phyloP scores from a whole-genome alignment of 1,140 invertebrate genomes.

The Argopecten irradians region DNA sequence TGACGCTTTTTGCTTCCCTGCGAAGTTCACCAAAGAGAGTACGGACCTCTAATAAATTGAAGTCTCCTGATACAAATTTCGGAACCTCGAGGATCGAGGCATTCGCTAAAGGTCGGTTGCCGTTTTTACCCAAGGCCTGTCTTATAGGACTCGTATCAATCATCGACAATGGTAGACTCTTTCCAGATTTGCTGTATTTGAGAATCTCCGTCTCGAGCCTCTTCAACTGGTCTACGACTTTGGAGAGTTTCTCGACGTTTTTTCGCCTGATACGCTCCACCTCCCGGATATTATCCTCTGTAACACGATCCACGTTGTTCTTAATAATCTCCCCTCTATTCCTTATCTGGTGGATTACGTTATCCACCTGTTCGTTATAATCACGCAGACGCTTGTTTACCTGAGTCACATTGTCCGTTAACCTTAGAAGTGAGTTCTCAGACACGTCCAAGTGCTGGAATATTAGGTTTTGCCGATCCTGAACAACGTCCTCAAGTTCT shows the following conservation, averaged over 20 bases:
- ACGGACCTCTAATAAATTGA: background rate
- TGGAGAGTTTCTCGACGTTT: background rate
- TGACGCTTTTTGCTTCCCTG: slow-evolving; percentile 1
- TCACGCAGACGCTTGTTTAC: background rate
- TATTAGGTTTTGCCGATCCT: background rate
- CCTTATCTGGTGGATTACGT: background rate
- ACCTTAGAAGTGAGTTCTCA: background rate
- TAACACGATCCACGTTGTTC: background rate
- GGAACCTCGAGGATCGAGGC: background rate
- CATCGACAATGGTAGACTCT: background rate
- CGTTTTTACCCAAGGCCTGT: background rate
- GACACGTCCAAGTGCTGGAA: slow-evolving; percentile 4
- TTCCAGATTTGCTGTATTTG: background rate
- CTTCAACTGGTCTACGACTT: background rate
- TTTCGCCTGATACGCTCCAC: background rate
- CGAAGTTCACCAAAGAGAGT: background rate
- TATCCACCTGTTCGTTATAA: background rate
- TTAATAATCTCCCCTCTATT: background rate
- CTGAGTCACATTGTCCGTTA: background rate
- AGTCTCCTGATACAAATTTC: background rate
- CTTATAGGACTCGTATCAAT: background rate
- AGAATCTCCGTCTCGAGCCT: background rate
- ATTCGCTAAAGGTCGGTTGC: background rate
- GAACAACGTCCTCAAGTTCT: background rate
- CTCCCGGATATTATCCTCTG: background rate